Evolutionary conservation across 2,797 vertebrate genomes (phyloP).

Genomic region (Meda fulgida): DNA sequence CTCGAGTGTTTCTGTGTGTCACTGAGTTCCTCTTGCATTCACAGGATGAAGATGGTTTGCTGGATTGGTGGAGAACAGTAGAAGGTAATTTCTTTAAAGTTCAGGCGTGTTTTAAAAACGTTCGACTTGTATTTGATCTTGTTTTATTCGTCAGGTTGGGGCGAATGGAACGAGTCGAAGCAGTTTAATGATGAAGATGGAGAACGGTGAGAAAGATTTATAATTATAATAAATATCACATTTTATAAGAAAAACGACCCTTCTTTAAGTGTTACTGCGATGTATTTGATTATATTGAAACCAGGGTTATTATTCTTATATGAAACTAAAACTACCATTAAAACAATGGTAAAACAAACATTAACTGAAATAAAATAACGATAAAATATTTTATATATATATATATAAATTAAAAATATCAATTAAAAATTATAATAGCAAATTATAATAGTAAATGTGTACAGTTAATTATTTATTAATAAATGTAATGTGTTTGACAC

Average conservation of each 20-base stretch:
- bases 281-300: background rate
- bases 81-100: slow-evolving; percentile 54
- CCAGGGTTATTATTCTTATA: background rate
- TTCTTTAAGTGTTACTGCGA: background rate
- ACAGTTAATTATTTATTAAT: too few species aligned
- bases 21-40: background rate
- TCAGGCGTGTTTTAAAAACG: background rate
- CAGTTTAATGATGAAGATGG: slow-evolving; percentile 64
- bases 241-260: background rate
- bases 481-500: too few species aligned
- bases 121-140: background rate
- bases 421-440: too few species aligned
- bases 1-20: background rate
- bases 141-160: slow-evolving; percentile 69
- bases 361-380: too few species aligned
- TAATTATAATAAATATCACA: background rate
- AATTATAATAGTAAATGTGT: too few species aligned
- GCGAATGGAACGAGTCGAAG: slow-evolving; percentile 72
- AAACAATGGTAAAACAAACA: background rate
- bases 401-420: too few species aligned
- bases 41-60: slow-evolving; percentile 57
- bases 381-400: too few species aligned
- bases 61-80: slow-evolving; percentile 60
- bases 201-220: slow-evolving; percentile 68
- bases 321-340: background rate